phyloP scores from a whole-genome alignment of 1,140 invertebrate genomes.

The Neelides sp. region DNA sequence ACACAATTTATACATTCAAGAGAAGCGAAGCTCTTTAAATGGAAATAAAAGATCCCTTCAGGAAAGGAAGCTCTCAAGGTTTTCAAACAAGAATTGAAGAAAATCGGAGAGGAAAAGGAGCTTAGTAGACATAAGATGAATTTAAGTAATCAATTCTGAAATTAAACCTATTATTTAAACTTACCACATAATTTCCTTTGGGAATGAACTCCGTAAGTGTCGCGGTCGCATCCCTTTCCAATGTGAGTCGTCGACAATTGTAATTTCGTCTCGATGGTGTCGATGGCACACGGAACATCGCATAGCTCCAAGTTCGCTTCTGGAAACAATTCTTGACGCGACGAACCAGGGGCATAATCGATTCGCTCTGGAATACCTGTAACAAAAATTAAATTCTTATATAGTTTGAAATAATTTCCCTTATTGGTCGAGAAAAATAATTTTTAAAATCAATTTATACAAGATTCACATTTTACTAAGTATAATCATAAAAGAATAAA shows the following conservation, averaged over 20 bases:
- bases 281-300: constrained; percentile 55
- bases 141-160: too few relatives aligned
- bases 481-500: too few relatives aligned
- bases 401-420: not conserved
- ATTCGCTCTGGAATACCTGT: constrained; percentile 71
- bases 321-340: constrained; percentile 65
- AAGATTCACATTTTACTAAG: too few relatives aligned
- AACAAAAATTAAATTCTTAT: constrained; percentile 8
- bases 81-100: too few relatives aligned
- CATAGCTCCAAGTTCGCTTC: constrained; percentile 75
- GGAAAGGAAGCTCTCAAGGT: too few relatives aligned
- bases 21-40: too few relatives aligned
- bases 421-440: too few relatives aligned
- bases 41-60: too few relatives aligned
- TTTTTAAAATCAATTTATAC: too few relatives aligned
- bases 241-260: constrained; percentile 67
- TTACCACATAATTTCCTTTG: constrained; percentile 79
- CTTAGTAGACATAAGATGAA: too few relatives aligned
- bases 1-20: too few relatives aligned
- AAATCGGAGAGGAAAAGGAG: not conserved
- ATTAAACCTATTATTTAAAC: constrained; percentile 30
- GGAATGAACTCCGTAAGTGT: constrained; percentile 75
- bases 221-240: constrained; percentile 76
- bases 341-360: constrained; percentile 75
- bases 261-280: constrained; percentile 49